Base-by-base conservation (phyloP, 2,888 invertebrate genomes). In the Pristionchus entomophagus region DNA sequence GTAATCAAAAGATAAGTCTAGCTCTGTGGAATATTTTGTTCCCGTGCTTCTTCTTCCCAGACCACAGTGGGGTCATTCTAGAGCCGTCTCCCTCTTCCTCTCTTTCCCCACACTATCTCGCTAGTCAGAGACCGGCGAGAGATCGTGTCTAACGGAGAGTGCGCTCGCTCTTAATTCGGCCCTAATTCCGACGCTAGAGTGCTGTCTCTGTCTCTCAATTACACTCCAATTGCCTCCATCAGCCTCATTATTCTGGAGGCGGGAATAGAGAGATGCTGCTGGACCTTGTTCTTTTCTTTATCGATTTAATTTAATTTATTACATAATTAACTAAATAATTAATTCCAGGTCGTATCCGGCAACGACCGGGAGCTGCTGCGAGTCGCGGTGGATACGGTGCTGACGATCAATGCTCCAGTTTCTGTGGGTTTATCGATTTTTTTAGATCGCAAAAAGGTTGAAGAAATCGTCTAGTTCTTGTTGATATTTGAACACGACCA, bases 381-480 rank as follows among this genome's bases (percentile, higher is more conserved):
- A 22, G 56, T 81, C 22, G 81, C 56, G 0, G 53, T 81, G n/a
- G 81, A 81, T n/a, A 81, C 81, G 0, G 81, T 56, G 14, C 81
- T 81, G 49, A 81, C 81, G 3, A 14, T 81, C n/a, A 81, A 81
- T 81, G 81, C 81, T 81, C 81, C 81, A 81, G 81, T 81, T 81
- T n/a, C 81, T 81, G 81, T 81, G 56, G 45, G 81, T 56, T 77
- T 77, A 19, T 26, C 29, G 29, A 12, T 65, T 65, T 29, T 8
- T 22, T 56, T 14, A 22, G 12, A 56, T 45, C 14, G 45, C n/a
- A 26, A 12, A 12, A 22, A 22, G 45, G 45, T 45, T 45, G 45
- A 45, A 45, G 45, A 45, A 6, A 45, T 14, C 14, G 6, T 45
- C 6, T 45, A 10, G 6, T 45, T 45, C 45, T 45, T 45, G 14